Evolutionary conservation across 2,888 invertebrate genomes (phyloP), one percentile per base, ranked within the genome.

Genomic region (Zygogramma bicolorata): DNA sequence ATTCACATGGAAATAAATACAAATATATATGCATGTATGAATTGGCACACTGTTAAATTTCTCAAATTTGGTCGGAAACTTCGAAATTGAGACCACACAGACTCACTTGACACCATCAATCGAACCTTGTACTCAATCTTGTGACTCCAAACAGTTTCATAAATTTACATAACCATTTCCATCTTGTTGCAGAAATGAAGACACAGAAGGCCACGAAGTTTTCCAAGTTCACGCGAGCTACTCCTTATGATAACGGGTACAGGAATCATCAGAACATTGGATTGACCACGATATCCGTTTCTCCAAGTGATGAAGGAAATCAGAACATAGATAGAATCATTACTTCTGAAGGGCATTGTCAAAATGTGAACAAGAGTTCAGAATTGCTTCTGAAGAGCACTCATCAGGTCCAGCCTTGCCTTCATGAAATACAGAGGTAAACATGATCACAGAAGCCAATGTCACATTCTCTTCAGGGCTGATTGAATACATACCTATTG

Each of bases 171-270:
- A 34, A 34, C 13, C 38, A 13, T 38, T 13, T 38, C n/a, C 0
- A 42, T 58, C 18, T 66, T 34, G 46, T 76, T 74, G 18, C 75
- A 77, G 75, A 62, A 22, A 81, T 81, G 81, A 81, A 80, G 79
- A 78, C 74, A 18, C 80, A 80, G 65, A 81, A 79, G 61, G 76
- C 78, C 15, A 86, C 85, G 82, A 86, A 86, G 77, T 84, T 84
- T 27, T 86, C 86, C 53, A 86, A 87, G 75, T 87, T 85, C 79
- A 86, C 85, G 7, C 86, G 86, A 77, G 86, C 86, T 65, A 82
- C 80, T 60, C 83, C 84, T 10, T 84, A 84, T 75, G 86, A 85
- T 75, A 85, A 84, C 78, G 85, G 85, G 63, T 84, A 81, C 77
- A 75, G 81, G 38, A 85, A 85, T 72, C 85, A 85, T 73, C 85